Conservation (phyloP, 2,888 invertebrate genomes). For the Lasius platythorax region DNA sequence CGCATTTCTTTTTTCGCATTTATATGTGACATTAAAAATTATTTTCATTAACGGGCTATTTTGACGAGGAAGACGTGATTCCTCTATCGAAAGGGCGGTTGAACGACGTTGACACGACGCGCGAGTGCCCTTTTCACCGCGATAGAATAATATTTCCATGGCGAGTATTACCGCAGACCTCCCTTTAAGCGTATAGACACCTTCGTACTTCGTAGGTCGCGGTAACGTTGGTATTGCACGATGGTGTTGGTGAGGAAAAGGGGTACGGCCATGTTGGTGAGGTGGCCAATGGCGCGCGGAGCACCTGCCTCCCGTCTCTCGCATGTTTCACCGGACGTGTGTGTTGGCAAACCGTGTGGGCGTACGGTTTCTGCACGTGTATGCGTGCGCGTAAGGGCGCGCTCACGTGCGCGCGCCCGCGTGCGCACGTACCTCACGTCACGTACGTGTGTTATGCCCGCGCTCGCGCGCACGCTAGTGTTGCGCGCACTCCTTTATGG, state of each 20-base stretch:
- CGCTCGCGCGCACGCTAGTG: conserved; percentile 57
- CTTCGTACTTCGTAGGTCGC: conserved; percentile 74
- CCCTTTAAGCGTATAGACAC: conserved; percentile 66
- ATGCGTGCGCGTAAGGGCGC: conserved; percentile 67
- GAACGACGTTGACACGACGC: background rate
- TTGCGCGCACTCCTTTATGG: conserved; percentile 51
- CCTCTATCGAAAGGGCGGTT: background rate
- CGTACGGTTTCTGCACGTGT: conserved; percentile 77
- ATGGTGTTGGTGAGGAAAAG: conserved; percentile 80
- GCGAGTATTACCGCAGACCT: conserved; percentile 53
- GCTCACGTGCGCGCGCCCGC: conserved; percentile 47
- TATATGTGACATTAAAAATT: background rate
- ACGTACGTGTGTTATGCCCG: conserved; percentile 40
- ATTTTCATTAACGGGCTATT: conserved; percentile 17
- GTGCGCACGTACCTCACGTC: conserved; percentile 22
- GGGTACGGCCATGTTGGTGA: conserved; percentile 85
- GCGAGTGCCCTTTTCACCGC: background rate
- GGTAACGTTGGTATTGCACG: conserved; percentile 77
- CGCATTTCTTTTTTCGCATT: background rate
- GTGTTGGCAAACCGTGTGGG: conserved; percentile 79
- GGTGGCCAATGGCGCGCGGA: conserved; percentile 85
- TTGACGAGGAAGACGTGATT: background rate
- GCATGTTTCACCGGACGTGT: conserved; percentile 80
- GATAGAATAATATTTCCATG: conserved; percentile 41
- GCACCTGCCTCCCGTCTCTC: conserved; percentile 85